A percentile compares a stretch with the other conserved stretches of the same genome.
These are phyloP conservation scores for Dryobota labecula DNA, from an alignment of 2,888 invertebrate genomes.

Conservation along the genomic window DNA sequence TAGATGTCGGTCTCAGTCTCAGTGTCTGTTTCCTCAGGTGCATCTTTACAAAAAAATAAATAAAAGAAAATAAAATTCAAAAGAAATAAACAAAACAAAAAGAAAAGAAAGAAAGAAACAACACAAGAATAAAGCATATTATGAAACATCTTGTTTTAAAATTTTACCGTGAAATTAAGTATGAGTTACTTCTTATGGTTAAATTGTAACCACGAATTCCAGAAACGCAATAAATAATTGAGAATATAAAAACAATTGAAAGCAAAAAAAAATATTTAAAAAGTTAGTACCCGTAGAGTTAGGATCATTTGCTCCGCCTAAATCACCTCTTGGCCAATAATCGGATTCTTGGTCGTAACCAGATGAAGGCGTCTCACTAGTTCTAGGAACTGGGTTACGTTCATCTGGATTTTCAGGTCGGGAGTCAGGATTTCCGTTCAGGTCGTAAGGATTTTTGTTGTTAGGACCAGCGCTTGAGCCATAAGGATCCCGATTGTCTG, in stretches of 20 bases:
- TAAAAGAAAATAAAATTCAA: constrained; percentile 40
- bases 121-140: constrained; percentile 27
- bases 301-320: constrained; percentile 8
- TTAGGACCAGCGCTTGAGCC: background rate
- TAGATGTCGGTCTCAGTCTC: background rate
- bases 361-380: constrained; percentile 16
- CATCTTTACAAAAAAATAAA: constrained; percentile 37
- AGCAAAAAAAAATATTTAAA: constrained; percentile 22
- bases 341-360: constrained; percentile 1
- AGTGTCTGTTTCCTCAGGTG: constrained; percentile 1
- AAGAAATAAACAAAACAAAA: constrained; percentile 15
- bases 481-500: background rate
- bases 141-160: no score
- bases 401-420: constrained; percentile 17
- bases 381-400: background rate
- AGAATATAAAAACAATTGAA: constrained; percentile 20
- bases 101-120: no score
- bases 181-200: background rate
- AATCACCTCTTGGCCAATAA: constrained; percentile 34
- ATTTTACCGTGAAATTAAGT: background rate
- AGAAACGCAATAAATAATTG: background rate
- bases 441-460: background rate
- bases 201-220: background rate
- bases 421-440: background rate
- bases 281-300: constrained; percentile 31